Evolutionary conservation across 1,140 invertebrate genomes (phyloP).

Genomic region (Cecropterus lyciades): DNA sequence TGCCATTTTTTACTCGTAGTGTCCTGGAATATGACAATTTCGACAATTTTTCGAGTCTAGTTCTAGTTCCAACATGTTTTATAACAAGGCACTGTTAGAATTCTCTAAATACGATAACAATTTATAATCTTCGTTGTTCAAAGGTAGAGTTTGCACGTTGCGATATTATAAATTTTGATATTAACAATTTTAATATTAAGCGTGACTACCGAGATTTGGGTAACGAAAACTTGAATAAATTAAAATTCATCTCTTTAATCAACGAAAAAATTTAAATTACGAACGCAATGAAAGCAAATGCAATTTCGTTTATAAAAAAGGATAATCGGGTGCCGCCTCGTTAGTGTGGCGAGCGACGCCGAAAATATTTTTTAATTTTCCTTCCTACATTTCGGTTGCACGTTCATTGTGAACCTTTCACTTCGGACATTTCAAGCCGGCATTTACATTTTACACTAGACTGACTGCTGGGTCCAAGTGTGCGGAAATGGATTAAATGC

Average conservation of each 20-base stretch:
- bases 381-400: conserved; percentile 56
- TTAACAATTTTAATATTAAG: too few species aligned
- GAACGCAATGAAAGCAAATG: conserved; percentile 51
- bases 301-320: conserved; percentile 56
- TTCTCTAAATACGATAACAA: too few species aligned
- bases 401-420: conserved; percentile 51
- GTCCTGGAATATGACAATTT: too few species aligned
- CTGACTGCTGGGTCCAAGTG: conserved; percentile 34
- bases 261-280: conserved; percentile 34
- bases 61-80: too few species aligned
- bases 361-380: conserved; percentile 71
- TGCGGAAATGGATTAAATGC: conserved; percentile 40
- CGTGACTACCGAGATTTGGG: too few species aligned
- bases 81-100: too few species aligned
- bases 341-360: conserved; percentile 47
- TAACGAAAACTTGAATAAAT: background rate
- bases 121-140: too few species aligned
- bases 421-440: conserved; percentile 45
- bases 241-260: conserved; percentile 30
- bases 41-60: too few species aligned
- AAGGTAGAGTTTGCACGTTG: too few species aligned
- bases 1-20: too few species aligned
- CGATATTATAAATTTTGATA: too few species aligned
- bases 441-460: conserved; percentile 50
- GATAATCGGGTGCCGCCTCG: conserved; percentile 44